Evolutionary conservation across 1,140 invertebrate genomes (phyloP), one percentile per base, ranked within the genome.

Genomic region (Neuroterus valhalla): DNA sequence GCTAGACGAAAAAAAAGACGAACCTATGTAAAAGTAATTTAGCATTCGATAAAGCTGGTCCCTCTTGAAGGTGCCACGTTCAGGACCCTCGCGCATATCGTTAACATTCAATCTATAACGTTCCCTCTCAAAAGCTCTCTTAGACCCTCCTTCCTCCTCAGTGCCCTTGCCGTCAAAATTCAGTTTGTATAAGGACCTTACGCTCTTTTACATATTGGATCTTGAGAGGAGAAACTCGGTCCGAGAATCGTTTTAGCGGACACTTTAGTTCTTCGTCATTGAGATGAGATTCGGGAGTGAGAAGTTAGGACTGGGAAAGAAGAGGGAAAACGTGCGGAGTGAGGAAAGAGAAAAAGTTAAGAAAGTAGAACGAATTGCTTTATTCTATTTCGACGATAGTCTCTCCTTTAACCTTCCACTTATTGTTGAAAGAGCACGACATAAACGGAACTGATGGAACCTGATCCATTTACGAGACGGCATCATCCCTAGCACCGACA

Each of bases 161-260:
- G 14, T 50, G 17, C 21, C 8, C 26, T 5, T 42, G 12, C 15
- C 38, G 21, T 68, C 31, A 70, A 78, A 78, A 76, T 81, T 81
- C 72, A 72, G 70, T 82, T 81, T 82, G 76, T 66, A 75, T 78
- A 83, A 81, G 75, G 76, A 78, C 75, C 78, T 82, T 83, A 78
- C 76, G 75, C 71, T 81, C 73, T 69, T 83, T 83, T 81, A 80
- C 78, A 81, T 81, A 77, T 78, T 75, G 78, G 81, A 81, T 80
- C 72, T 70, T 66, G 62, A 72, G 75, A 73, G 67, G 74, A 10
- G 52, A 17, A 38, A 69, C 73, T 43, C 38, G 19, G 50, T 50
- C 50, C 48, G 19, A 50, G 71, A 45, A 46, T 17, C 43, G 71
- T 75, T 77, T 78, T 69, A 69, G 72, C 71, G 69, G 52, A 52